A percentile compares a stretch with the other conserved stretches of the same genome.
phyloP scores from a whole-genome alignment of 2,113 vertebrate genomes.

The Saguinus imperator region DNA sequence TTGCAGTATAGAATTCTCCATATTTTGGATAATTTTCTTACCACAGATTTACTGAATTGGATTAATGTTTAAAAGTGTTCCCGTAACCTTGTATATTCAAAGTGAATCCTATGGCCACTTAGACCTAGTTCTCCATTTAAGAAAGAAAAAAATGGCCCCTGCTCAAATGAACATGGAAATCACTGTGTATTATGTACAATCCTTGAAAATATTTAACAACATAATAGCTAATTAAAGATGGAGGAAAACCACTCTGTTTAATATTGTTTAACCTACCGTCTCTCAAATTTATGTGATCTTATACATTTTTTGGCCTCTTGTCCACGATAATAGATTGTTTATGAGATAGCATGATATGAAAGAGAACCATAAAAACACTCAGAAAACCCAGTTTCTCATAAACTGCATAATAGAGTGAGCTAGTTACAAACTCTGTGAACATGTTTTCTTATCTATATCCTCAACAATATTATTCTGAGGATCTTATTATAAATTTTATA shows the following conservation, averaged over 20 bases:
- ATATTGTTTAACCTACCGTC: neutral
- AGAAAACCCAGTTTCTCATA: neutral
- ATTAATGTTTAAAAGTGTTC: neutral
- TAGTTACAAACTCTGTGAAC: neutral
- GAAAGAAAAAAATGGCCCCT: neutral
- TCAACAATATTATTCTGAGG: neutral
- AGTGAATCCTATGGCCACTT: neutral
- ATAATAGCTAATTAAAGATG: neutral
- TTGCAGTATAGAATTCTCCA: neutral
- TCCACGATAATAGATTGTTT: neutral
- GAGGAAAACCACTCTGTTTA: conserved; percentile 21
- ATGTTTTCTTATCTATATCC: neutral
- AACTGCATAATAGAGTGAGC: neutral
- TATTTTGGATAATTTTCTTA: conserved; percentile 11
- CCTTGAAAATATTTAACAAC: neutral
- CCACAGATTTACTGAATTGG: neutral
- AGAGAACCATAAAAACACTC: neutral
- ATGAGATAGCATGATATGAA: neutral
- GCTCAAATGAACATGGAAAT: conserved; percentile 8
- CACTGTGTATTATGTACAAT: neutral
- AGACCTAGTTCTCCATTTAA: neutral
- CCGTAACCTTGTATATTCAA: neutral
- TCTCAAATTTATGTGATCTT: neutral
- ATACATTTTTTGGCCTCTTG: neutral
- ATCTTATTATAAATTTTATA: neutral